Percentiles rank a stretch among this genome's conserved stretches.
phyloP scores from a whole-genome alignment of 2,797 vertebrate genomes.

The Hippocampus kuda region DNA sequence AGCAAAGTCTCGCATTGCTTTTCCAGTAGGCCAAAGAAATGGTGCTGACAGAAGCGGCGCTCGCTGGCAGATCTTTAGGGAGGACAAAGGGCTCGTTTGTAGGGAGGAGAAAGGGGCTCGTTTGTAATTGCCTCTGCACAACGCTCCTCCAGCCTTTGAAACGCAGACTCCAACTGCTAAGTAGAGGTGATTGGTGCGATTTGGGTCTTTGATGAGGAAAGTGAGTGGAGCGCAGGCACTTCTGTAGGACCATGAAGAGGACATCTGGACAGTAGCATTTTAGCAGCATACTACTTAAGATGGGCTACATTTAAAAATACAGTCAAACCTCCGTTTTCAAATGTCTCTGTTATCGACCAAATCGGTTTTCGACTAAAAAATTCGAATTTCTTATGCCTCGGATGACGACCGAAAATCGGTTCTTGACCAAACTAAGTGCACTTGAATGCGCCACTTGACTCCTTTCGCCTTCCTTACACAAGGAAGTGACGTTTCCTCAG shows the following conservation, averaged over 20 bases:
- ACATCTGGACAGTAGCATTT: background rate
- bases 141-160: constrained; percentile 30
- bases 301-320: no score
- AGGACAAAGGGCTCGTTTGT: constrained; percentile 35
- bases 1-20: constrained; percentile 36
- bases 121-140: constrained; percentile 51
- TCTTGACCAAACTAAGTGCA: no score
- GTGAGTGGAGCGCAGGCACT: constrained; percentile 18
- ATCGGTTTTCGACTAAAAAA: no score
- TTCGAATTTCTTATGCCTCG: no score
- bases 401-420: no score
- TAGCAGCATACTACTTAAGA: no score
- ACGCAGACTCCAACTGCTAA: constrained; percentile 43
- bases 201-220: constrained; percentile 38
- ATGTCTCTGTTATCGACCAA: no score
- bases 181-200: constrained; percentile 31
- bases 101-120: constrained; percentile 15
- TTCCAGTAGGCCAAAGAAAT: constrained; percentile 39
- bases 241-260: background rate
- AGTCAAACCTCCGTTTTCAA: no score
- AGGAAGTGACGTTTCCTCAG: no score
- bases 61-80: constrained; percentile 46
- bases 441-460: no score
- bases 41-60: constrained; percentile 47
- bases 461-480: no score